Conservation (phyloP, 2,888 invertebrate genomes). For the Nephrotoma guestfalica region DNA sequence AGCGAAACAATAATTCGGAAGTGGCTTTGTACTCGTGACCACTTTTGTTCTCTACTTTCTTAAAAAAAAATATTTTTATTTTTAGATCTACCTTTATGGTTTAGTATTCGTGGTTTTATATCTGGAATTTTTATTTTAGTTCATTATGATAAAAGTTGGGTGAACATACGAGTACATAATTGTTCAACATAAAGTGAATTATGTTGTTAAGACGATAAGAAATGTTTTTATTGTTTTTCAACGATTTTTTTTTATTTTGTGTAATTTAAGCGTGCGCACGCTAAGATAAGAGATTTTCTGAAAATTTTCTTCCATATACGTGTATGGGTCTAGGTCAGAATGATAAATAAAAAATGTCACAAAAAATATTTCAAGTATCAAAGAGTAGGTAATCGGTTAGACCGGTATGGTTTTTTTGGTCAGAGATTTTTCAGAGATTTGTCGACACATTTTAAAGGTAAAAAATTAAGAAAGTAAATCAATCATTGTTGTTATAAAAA, state of each 20-base stretch:
- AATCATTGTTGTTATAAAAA: too few relatives aligned
- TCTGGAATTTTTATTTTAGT: background rate
- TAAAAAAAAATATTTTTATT: background rate
- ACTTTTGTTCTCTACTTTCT: background rate
- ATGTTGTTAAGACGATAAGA: background rate
- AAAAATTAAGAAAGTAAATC: too few relatives aligned
- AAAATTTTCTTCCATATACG: too few relatives aligned
- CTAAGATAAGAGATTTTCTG: background rate
- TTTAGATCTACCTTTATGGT: background rate
- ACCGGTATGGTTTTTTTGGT: too few relatives aligned
- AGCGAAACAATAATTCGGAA: background rate
- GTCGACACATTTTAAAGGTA: too few relatives aligned
- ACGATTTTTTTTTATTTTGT: background rate
- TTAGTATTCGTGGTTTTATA: background rate
- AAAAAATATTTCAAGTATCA: too few relatives aligned
- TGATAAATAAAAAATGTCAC: too few relatives aligned
- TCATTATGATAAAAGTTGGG: background rate
- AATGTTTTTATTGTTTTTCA: background rate
- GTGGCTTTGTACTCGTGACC: background rate
- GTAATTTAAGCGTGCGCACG: background rate
- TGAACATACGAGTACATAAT: background rate
- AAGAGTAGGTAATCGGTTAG: too few relatives aligned
- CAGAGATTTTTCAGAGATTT: too few relatives aligned
- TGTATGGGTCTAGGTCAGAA: too few relatives aligned
- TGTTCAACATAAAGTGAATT: background rate